Percentiles rank a stretch among this genome's conserved stretches.
Evolutionary conservation across 1,140 invertebrate genomes (phyloP).

Genomic region (Archivesica marissinica): DNA sequence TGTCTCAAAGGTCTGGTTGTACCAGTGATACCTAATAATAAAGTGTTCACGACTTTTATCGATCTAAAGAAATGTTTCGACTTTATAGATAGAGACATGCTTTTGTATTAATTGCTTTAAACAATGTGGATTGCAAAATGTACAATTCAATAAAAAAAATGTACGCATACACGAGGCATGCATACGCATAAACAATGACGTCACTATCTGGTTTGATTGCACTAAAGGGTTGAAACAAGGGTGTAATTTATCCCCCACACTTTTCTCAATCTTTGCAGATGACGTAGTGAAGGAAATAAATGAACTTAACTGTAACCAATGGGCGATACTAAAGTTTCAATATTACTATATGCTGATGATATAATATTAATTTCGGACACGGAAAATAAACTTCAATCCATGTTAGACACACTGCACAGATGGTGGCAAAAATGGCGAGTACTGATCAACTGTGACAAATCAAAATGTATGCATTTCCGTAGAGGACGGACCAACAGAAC

Average conservation of each 20-base stretch:
- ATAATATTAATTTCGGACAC: neutral
- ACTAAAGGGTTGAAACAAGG: constrained; percentile 47
- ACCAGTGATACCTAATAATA: too few species aligned
- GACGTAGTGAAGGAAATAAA: constrained; percentile 41
- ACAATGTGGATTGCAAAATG: constrained; percentile 15
- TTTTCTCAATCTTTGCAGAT: constrained; percentile 41
- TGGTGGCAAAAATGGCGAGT: constrained; percentile 30
- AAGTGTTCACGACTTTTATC: constrained; percentile 6
- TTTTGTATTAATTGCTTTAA: constrained; percentile 28
- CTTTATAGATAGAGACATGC: constrained; percentile 4
- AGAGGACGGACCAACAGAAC: neutral
- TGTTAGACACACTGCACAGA: neutral
- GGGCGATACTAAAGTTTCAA: constrained; percentile 3
- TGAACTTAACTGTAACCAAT: constrained; percentile 23
- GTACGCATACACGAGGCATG: neutral
- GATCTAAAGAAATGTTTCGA: constrained; percentile 2
- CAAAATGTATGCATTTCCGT: constrained; percentile 15
- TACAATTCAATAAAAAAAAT: constrained; percentile 14
- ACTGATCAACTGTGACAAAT: constrained; percentile 3
- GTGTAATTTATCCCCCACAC: constrained; percentile 27
- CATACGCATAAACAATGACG: constrained; percentile 13
- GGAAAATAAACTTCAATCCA: neutral
- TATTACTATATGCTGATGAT: constrained; percentile 8
- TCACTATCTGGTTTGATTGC: constrained; percentile 30
- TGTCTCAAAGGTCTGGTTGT: too few species aligned